phyloP scores from a whole-genome alignment of 2,113 vertebrate genomes.

The Cynocephalus volans region DNA sequence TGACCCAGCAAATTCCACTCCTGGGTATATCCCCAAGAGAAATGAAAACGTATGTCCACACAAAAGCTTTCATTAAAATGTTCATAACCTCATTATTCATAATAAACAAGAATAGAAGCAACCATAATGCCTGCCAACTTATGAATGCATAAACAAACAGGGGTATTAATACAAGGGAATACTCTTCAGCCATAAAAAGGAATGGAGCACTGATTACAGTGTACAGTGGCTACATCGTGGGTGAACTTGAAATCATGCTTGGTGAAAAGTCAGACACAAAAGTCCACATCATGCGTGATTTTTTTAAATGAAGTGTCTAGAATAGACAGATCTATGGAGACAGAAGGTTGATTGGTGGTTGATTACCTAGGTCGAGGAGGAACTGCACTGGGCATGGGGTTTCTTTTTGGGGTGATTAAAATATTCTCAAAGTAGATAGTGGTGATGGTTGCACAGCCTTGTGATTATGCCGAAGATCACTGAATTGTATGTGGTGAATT shows the following conservation, averaged over 20 bases:
- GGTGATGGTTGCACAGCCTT: background rate
- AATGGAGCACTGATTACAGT: rapidly evolving
- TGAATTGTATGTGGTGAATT: background rate
- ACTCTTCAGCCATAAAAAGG: rapidly evolving
- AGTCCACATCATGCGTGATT: rapidly evolving
- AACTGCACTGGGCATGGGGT: background rate
- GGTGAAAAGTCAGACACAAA: background rate
- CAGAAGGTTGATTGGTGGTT: no score
- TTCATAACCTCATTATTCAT: background rate
- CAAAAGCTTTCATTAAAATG: no score
- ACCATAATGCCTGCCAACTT: background rate
- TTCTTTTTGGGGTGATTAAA: background rate
- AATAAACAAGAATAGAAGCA: no score
- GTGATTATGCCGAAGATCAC: no score
- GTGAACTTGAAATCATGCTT: background rate
- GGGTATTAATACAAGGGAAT: rapidly evolving
- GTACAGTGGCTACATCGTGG: rapidly evolving
- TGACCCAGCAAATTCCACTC: background rate
- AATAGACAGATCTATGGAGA: no score
- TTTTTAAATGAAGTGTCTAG: rapidly evolving
- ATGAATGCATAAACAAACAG: no score
- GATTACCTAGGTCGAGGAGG: background rate
- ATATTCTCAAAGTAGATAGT: background rate
- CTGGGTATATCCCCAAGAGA: background rate
- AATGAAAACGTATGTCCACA: background rate